Conservation (phyloP, 2,888 invertebrate species). For the Drosophila anomalipes region DNA sequence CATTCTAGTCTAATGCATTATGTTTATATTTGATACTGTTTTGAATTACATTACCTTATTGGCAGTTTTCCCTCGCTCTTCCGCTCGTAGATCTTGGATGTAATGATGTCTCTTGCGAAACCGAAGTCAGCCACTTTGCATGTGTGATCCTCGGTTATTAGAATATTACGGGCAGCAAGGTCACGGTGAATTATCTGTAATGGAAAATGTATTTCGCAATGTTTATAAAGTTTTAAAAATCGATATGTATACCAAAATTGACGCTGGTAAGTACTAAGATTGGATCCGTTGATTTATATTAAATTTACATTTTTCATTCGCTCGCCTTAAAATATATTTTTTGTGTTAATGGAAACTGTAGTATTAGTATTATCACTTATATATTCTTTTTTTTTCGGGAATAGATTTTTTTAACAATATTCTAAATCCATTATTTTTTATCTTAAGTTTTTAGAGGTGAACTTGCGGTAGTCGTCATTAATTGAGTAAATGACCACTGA, state of each 20-base stretch:
- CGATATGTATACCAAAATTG: background rate
- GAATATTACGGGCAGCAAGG: conserved; percentile 94
- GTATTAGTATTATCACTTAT: background rate
- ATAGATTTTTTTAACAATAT: background rate
- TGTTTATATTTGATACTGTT: background rate
- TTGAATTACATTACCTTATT: conserved; percentile 86
- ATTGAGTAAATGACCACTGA: background rate
- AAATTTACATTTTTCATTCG: background rate
- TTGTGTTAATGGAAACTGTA: background rate
- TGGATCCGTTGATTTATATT: background rate
- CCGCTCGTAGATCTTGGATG: conserved; percentile 94
- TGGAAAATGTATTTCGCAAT: background rate
- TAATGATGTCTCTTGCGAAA: conserved; percentile 94
- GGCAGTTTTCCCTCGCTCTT: conserved; percentile 93
- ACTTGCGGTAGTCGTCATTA: too few relatives aligned
- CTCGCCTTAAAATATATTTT: background rate
- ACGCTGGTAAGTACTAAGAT: background rate
- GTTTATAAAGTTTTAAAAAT: background rate
- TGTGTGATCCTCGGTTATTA: conserved; percentile 94
- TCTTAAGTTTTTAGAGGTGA: background rate
- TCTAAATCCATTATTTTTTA: background rate
- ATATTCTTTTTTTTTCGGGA: background rate
- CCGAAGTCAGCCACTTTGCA: conserved; percentile 98
- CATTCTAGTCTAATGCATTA: background rate
- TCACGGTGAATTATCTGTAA: conserved; percentile 94